Evolutionary conservation across 2,888 invertebrate species (phyloP).

Genomic region (Agriopis leucophaearia): DNA sequence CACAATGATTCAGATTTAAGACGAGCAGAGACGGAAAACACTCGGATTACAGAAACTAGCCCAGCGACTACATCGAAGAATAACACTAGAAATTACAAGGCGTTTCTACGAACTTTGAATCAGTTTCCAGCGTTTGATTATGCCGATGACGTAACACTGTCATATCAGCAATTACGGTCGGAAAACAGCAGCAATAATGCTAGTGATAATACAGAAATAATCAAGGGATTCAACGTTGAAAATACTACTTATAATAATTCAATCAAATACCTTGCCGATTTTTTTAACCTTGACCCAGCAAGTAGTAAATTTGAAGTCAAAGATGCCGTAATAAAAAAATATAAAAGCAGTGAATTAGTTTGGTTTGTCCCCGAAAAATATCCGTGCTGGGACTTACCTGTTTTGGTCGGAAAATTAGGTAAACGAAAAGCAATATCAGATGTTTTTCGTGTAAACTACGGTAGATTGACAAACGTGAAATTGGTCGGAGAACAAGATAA

Average conservation of each 20-base stretch:
- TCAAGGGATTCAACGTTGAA: slow-evolving; percentile 8
- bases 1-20: slow-evolving; percentile 8
- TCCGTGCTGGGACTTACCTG: slow-evolving; percentile 76
- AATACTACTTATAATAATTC: slow-evolving; percentile 41
- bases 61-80: slow-evolving; percentile 3
- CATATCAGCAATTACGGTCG: slow-evolving; percentile 9
- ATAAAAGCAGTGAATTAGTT: slow-evolving; percentile 37
- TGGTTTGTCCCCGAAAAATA: slow-evolving; percentile 75
- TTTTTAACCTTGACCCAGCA: slow-evolving; percentile 70
- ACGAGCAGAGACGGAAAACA: background rate
- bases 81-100: slow-evolving; percentile 10
- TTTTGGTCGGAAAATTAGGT: slow-evolving; percentile 67
- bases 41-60: background rate
- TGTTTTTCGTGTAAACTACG: slow-evolving; percentile 64
- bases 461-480: slow-evolving; percentile 63
- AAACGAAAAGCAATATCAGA: slow-evolving; percentile 46
- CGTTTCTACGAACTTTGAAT: slow-evolving; percentile 20
- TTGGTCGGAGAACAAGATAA: slow-evolving; percentile 38
- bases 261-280: slow-evolving; percentile 53
- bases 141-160: slow-evolving; percentile 37
- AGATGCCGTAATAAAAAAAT: slow-evolving; percentile 9
- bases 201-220: slow-evolving; percentile 7
- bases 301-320: slow-evolving; percentile 43
- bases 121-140: slow-evolving; percentile 58
- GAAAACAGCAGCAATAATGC: background rate